These are phyloP conservation scores for Drosophila paulistorum DNA, from an alignment of 1,140 invertebrate genomes.

Conservation along the genomic window DNA sequence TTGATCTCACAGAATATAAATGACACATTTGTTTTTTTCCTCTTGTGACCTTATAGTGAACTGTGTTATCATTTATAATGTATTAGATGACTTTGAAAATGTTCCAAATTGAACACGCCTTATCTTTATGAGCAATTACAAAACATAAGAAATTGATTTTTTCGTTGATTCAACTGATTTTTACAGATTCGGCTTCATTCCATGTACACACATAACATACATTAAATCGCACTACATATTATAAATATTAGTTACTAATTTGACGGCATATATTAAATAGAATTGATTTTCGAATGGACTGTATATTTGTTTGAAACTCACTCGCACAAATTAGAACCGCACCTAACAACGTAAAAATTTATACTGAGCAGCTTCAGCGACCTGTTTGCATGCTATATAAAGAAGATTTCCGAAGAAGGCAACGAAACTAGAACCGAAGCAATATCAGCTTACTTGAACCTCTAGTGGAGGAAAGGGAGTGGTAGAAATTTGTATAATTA, in stretches of 20 bases:
- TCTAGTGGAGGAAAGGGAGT: background rate
- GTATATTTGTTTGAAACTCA: conserved; percentile 39
- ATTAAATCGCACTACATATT: no score
- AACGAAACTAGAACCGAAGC: conserved; percentile 21
- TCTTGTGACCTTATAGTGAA: background rate
- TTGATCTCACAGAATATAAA: background rate
- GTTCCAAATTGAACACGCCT: background rate
- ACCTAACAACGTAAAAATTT: conserved; percentile 55
- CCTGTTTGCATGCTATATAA: conserved; percentile 40
- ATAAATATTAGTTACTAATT: no score
- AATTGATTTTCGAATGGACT: background rate
- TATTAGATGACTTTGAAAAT: background rate
- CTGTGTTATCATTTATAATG: background rate
- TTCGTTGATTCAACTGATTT: no score
- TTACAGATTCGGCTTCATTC: no score
- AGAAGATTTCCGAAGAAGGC: conserved; percentile 38
- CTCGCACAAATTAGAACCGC: conserved; percentile 32
- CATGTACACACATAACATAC: no score
- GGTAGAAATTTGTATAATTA: conserved; percentile 6
- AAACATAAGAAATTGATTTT: no score
- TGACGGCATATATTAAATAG: no score
- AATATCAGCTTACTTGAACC: conserved; percentile 9
- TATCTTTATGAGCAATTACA: background rate
- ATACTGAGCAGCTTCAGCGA: conserved; percentile 56
- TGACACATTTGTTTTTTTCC: background rate